phyloP scores from a whole-genome alignment of 2,888 invertebrate genomes.

The Apocheima hispidaria region DNA sequence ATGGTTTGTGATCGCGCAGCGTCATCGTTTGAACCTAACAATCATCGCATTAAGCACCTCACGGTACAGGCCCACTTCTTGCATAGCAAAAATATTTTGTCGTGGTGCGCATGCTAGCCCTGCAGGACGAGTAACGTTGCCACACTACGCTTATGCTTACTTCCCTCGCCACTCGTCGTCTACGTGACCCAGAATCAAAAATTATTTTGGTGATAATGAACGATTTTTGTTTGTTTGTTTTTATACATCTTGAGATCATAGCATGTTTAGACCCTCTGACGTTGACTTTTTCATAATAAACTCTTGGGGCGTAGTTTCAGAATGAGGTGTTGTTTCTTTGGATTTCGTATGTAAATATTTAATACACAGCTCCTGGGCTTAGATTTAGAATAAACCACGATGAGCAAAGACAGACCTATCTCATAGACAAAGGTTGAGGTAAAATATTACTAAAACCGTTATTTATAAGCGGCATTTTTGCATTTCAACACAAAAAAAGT shows the following conservation, averaged over 20 bases:
- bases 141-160: too few relatives aligned
- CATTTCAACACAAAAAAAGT: neutral
- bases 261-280: slow-evolving; percentile 17
- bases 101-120: too few relatives aligned
- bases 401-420: neutral
- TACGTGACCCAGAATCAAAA: too few relatives aligned
- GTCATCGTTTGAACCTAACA: too few relatives aligned
- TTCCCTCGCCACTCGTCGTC: too few relatives aligned
- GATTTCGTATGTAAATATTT: slow-evolving; percentile 27
- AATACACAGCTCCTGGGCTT: slow-evolving; percentile 13
- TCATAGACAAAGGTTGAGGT: slow-evolving; percentile 1
- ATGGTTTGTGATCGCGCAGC: too few relatives aligned
- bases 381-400: neutral
- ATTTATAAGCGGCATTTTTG: slow-evolving; percentile 3
- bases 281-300: slow-evolving; percentile 55
- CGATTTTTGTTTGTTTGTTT: too few relatives aligned
- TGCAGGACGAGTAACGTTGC: too few relatives aligned
- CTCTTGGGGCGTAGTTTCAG: slow-evolving; percentile 34
- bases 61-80: too few relatives aligned
- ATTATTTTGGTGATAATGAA: too few relatives aligned
- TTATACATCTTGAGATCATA: neutral
- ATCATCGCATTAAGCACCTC: too few relatives aligned
- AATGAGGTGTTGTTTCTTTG: slow-evolving; percentile 26
- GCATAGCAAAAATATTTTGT: too few relatives aligned
- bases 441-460: slow-evolving; percentile 3